Percentiles rank a stretch among this genome's conserved stretches.
These are phyloP conservation scores for Urocolius indicus DNA, from an alignment of 2,113 vertebrate genomes.

Conservation along the genomic window DNA sequence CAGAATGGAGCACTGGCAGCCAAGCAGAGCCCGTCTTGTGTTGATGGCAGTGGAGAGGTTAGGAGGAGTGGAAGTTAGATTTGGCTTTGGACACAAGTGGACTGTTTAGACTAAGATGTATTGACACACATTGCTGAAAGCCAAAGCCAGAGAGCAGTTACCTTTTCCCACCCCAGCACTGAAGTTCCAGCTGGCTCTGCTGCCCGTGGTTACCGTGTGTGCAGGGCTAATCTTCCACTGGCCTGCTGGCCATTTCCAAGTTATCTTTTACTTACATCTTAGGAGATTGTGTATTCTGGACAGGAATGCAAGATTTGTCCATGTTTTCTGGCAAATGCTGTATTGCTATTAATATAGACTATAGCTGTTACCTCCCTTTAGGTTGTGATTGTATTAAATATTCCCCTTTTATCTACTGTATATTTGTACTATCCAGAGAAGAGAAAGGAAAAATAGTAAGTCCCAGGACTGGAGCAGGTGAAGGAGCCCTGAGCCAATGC, in stretches of 20 bases:
- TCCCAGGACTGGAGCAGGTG: background rate
- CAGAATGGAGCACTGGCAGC: background rate
- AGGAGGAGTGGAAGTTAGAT: background rate
- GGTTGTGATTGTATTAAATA: background rate
- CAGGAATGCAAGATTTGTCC: background rate
- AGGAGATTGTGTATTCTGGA: background rate
- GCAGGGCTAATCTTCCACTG: background rate
- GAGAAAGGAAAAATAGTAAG: background rate
- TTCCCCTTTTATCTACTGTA: background rate
- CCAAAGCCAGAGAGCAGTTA: background rate
- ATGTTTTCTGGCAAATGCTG: background rate
- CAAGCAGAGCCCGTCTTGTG: background rate
- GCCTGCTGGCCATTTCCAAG: background rate
- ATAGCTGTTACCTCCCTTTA: background rate
- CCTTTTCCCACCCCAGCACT: background rate
- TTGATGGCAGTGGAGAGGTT: background rate
- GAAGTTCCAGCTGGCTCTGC: background rate
- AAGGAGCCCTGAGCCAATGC: background rate
- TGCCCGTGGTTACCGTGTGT: no score
- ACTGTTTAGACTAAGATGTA: background rate
- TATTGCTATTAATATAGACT: background rate
- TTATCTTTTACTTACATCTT: background rate
- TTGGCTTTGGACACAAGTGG: background rate
- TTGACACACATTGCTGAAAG: background rate
- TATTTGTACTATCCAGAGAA: background rate